A percentile compares a stretch with the other conserved stretches of the same genome.
phyloP scores from a whole-genome alignment of 2,797 vertebrate species.

The Hydrolagus colliei region DNA sequence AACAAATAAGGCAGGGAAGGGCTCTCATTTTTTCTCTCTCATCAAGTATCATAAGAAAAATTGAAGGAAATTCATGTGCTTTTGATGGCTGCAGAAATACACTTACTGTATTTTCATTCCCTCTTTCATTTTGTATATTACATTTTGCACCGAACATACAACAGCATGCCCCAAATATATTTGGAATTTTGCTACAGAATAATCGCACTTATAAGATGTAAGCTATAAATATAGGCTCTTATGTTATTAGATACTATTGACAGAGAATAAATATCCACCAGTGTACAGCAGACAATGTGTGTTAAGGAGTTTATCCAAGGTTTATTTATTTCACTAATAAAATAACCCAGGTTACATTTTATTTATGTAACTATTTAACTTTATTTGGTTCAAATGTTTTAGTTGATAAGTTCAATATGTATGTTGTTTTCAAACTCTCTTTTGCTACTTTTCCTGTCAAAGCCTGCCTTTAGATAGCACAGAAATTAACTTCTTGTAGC shows the following conservation, averaged over 20 bases:
- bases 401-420: not conserved
- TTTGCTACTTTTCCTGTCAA: not conserved
- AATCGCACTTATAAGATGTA: not conserved
- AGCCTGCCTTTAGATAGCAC: not conserved
- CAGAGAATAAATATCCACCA: not conserved
- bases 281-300: no score
- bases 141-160: not conserved
- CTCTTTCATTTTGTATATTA: not conserved
- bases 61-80: not conserved
- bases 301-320: not conserved
- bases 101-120: not conserved
- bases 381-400: constrained; percentile 1
- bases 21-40: no score
- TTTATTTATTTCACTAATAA: constrained; percentile 1
- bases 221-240: not conserved
- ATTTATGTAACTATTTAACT: not conserved
- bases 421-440: not conserved
- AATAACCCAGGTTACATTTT: not conserved
- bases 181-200: not conserved
- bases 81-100: not conserved
- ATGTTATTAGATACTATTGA: not conserved
- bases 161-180: not conserved
- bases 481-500: not conserved
- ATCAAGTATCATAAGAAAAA: not conserved
- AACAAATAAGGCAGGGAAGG: no score